phyloP scores from a whole-genome alignment of 2,113 vertebrate genomes.

The Cepphus grylle region DNA sequence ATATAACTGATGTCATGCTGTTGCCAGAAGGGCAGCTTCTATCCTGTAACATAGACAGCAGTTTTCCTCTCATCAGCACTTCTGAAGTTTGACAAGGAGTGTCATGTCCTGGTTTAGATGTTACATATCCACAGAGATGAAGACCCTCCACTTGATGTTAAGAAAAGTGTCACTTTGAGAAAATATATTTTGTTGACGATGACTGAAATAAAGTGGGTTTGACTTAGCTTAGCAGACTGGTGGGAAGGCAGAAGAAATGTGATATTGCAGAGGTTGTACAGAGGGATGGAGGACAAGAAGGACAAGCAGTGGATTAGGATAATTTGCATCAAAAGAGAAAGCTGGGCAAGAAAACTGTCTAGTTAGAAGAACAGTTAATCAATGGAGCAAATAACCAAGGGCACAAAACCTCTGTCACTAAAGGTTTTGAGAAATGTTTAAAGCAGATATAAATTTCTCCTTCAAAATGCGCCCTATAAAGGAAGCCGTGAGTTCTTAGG shows the following conservation, averaged over 20 bases:
- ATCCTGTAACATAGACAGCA: not conserved
- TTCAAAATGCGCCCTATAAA: not conserved
- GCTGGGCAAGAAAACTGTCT: not conserved
- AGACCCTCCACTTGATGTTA: not conserved
- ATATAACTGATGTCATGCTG: not conserved
- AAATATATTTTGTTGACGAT: not conserved
- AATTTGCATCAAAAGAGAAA: not conserved
- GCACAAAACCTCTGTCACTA: not conserved
- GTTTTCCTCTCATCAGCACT: not conserved
- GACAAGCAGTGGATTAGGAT: not conserved
- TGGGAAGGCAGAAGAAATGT: not conserved
- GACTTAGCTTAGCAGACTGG: not conserved
- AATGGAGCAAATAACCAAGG: not conserved
- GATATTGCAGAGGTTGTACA: not conserved
- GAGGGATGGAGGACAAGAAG: not conserved
- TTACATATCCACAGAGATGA: not conserved
- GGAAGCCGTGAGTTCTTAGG: not conserved
- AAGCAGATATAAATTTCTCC: not conserved
- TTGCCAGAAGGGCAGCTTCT: not conserved
- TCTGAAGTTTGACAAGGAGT: not conserved
- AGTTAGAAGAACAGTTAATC: not conserved
- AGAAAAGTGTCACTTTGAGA: not conserved
- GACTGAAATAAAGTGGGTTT: not conserved
- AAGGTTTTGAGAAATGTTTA: not conserved
- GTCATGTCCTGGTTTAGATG: not conserved